Conservation (phyloP, 2,113 vertebrate genomes). For the Brachyistius frenatus region DNA sequence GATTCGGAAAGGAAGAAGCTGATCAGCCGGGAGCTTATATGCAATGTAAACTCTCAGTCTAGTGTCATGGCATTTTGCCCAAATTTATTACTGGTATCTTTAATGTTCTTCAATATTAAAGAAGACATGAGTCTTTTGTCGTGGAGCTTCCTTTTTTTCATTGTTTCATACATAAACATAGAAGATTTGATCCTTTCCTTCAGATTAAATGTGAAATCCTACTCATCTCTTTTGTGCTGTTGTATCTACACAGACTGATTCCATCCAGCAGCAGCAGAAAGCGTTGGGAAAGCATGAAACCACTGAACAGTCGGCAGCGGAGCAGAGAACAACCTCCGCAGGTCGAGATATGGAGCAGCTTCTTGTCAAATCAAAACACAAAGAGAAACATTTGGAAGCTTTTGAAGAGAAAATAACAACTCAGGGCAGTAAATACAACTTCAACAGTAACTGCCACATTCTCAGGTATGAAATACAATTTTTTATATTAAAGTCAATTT, state of each 20-base stretch:
- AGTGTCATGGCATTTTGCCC: background rate
- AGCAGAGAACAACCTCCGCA: constrained; percentile 83
- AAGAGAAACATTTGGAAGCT: constrained; percentile 59
- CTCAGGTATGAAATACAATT: constrained; percentile 74
- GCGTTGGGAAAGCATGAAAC: constrained; percentile 84
- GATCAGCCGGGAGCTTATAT: constrained; percentile 86
- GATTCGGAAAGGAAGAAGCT: constrained; percentile 90
- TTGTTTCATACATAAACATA: background rate
- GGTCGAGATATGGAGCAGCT: constrained; percentile 78
- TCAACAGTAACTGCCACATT: constrained; percentile 73
- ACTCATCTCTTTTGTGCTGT: background rate
- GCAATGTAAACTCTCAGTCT: constrained; percentile 84
- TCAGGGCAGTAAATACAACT: constrained; percentile 75
- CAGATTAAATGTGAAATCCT: background rate
- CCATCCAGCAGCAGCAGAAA: constrained; percentile 88
- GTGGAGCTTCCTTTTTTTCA: background rate
- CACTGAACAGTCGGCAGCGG: constrained; percentile 84
- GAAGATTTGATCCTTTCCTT: background rate
- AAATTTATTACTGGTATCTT: constrained; percentile 31
- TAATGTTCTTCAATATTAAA: constrained; percentile 1
- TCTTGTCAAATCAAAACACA: constrained; percentile 71
- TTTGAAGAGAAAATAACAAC: constrained; percentile 41
- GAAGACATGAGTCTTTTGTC: no score
- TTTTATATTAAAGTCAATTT: background rate
- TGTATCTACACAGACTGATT: constrained; percentile 85